Percentiles rank a stretch among this genome's conserved stretches.
phyloP scores from a whole-genome alignment of 2,113 vertebrate genomes.

The Orcinus orca region DNA sequence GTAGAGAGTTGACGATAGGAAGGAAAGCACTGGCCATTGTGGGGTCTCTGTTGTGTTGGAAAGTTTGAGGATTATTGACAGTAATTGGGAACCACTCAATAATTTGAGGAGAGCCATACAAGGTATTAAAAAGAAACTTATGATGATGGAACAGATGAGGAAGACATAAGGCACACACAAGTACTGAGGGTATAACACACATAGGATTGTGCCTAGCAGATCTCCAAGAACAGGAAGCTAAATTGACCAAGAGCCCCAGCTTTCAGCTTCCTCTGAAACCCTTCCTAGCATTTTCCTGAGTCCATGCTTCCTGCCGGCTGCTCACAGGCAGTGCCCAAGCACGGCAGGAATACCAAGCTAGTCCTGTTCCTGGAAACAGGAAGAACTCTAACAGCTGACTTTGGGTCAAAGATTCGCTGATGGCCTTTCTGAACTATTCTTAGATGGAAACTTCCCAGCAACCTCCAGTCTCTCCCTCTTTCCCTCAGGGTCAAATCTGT shows the following conservation, averaged over 20 bases:
- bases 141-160: not conserved
- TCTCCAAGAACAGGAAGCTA: not conserved
- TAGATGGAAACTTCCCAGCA: not conserved
- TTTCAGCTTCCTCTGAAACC: not conserved
- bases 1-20: not conserved
- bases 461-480: not conserved
- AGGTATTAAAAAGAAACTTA: not conserved
- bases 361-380: not conserved
- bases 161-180: not conserved
- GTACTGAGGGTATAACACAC: fast-evolving
- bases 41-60: not conserved
- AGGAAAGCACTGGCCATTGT: not conserved
- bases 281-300: not conserved
- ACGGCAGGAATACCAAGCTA: not conserved
- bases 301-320: too few species aligned
- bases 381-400: not conserved
- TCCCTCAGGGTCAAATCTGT: not conserved
- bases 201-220: not conserved
- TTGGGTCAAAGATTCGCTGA: not conserved
- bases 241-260: not conserved
- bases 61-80: not conserved
- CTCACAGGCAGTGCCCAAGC: not conserved
- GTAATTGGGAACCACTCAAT: not conserved
- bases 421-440: not conserved
- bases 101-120: not conserved